Evolutionary conservation across 1,140 invertebrate genomes (phyloP).

Genomic region (Drosophila pectinifera): DNA sequence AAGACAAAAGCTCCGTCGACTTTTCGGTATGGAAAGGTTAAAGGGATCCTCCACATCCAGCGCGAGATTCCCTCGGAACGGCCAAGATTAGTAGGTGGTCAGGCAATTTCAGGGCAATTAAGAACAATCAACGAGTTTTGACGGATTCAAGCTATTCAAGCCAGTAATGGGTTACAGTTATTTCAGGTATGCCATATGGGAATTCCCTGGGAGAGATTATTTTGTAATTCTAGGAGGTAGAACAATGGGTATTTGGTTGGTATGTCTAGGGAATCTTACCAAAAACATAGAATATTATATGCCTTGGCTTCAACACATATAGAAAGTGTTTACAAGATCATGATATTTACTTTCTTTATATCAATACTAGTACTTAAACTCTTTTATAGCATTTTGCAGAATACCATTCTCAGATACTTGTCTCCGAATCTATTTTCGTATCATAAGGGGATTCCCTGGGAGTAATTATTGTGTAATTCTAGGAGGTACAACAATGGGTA

Average conservation of each 20-base stretch:
- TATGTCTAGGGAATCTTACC: not conserved
- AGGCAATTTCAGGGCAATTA: slow-evolving; percentile 68
- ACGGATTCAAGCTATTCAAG: no score
- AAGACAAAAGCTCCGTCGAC: slow-evolving; percentile 41
- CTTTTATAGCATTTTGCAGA: no score
- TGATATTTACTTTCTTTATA: no score
- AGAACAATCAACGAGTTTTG: slow-evolving; percentile 74
- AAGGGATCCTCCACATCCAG: slow-evolving; percentile 33
- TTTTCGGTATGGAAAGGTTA: slow-evolving; percentile 61
- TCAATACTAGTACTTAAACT: no score
- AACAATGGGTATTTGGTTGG: not conserved
- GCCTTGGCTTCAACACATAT: no score
- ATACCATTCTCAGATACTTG: no score
- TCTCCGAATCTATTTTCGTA: no score
- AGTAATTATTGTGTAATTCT: no score
- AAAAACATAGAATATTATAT: no score
- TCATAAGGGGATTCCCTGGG: no score
- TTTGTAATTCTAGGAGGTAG: not conserved
- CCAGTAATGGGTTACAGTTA: slow-evolving; percentile 49
- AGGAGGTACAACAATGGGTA: no score
- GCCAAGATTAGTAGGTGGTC: slow-evolving; percentile 54
- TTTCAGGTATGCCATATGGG: slow-evolving; percentile 13
- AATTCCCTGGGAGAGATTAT: not conserved
- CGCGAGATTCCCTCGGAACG: slow-evolving; percentile 34
- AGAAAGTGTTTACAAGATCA: no score